These are phyloP conservation scores for Carabus problematicus DNA, from an alignment of 2,888 invertebrate species.

Conservation along the genomic window DNA sequence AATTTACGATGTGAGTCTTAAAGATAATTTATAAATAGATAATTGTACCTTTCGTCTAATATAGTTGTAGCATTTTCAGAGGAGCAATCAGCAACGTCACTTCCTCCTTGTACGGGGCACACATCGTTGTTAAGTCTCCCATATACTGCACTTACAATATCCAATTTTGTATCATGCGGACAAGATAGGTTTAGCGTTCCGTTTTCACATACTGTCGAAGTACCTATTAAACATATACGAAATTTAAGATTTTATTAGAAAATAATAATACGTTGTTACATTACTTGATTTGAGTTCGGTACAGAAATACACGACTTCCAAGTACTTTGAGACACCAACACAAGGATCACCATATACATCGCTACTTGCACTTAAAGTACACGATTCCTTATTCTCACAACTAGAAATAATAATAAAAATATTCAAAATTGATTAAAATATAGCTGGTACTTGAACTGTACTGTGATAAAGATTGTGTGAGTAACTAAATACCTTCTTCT, in stretches of 20 bases:
- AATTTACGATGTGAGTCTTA: too few species aligned
- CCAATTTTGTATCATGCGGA: background rate
- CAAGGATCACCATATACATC: background rate
- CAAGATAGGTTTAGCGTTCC: background rate
- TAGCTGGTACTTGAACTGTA: too few species aligned
- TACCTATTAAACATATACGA: background rate
- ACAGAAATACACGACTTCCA: background rate
- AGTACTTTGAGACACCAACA: background rate
- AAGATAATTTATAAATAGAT: too few species aligned
- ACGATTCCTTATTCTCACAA: background rate
- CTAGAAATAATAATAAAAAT: background rate
- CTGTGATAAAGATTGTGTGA: background rate
- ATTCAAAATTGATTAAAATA: too few species aligned
- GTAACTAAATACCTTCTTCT: background rate
- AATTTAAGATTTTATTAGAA: background rate
- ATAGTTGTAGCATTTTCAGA: background rate
- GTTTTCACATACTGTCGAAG: background rate
- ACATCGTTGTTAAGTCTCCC: slow-evolving; percentile 1
- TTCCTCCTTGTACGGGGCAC: background rate
- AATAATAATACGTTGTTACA: background rate
- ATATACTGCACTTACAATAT: background rate
- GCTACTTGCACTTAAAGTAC: background rate
- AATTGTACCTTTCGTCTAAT: background rate
- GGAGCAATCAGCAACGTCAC: background rate
- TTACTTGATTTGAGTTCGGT: background rate